Percentiles rank a stretch among this genome's conserved stretches.
These are phyloP conservation scores for Euproctis similis DNA, from an alignment of 2,888 invertebrate species.

Conservation along the genomic window DNA sequence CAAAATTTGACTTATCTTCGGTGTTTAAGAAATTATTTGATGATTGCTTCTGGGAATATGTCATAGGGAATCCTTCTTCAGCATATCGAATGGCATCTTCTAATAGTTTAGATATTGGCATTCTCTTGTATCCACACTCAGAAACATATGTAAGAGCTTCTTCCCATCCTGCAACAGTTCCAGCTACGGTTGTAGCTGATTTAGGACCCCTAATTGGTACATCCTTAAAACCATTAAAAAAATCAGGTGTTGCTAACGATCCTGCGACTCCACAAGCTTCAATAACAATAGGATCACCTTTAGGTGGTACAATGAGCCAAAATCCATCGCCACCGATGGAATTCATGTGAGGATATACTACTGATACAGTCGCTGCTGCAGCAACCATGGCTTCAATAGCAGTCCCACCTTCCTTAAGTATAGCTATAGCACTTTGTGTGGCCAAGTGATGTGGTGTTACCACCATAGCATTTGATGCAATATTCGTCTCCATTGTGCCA, in stretches of 20 bases:
- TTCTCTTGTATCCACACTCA: slow-evolving; percentile 50
- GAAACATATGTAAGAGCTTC: slow-evolving; percentile 56
- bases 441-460: slow-evolving; percentile 65
- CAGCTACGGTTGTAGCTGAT: slow-evolving; percentile 56
- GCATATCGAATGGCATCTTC: slow-evolving; percentile 58
- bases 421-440: slow-evolving; percentile 51
- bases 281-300: slow-evolving; percentile 51
- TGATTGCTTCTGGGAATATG: slow-evolving; percentile 22
- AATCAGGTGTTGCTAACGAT: slow-evolving; percentile 45
- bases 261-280: slow-evolving; percentile 62
- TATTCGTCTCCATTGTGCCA: slow-evolving; percentile 35
- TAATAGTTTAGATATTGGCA: slow-evolving; percentile 40
- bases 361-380: slow-evolving; percentile 60
- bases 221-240: slow-evolving; percentile 33
- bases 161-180: slow-evolving; percentile 61
- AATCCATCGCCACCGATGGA: slow-evolving; percentile 61
- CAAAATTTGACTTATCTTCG: slow-evolving; percentile 11
- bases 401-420: slow-evolving; percentile 57
- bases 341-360: slow-evolving; percentile 65
- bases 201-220: slow-evolving; percentile 53
- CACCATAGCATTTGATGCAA: slow-evolving; percentile 52
- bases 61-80: slow-evolving; percentile 50
- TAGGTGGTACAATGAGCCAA: slow-evolving; percentile 61
- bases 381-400: slow-evolving; percentile 63
- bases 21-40: slow-evolving; percentile 21